These are phyloP conservation scores for Chionomys nivalis DNA, from an alignment of 2,113 vertebrate genomes.

Conservation along the genomic window DNA sequence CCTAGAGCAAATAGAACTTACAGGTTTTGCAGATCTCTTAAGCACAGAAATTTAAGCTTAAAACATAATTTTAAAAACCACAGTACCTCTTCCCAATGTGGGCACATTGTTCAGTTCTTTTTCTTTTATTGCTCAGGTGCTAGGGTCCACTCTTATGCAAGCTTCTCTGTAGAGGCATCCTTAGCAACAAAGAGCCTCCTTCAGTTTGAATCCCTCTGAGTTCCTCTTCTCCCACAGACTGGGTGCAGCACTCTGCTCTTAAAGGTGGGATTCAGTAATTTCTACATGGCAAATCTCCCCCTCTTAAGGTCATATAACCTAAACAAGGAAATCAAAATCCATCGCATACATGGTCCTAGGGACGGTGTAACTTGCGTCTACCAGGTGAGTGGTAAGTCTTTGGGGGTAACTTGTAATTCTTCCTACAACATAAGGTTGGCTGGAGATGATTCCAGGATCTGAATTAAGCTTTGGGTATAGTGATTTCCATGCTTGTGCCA, in stretches of 20 bases:
- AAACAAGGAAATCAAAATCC: background rate
- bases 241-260: background rate
- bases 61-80: background rate
- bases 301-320: background rate
- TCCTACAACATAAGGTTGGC: background rate
- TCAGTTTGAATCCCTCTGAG: background rate
- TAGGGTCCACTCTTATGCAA: too few relatives aligned
- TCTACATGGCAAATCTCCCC: background rate
- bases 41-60: background rate
- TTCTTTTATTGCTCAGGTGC: background rate
- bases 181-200: background rate
- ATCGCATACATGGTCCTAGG: background rate
- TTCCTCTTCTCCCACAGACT: background rate
- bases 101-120: background rate
- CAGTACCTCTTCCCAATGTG: background rate
- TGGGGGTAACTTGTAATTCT: background rate
- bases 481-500: background rate
- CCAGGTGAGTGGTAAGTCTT: fast-evolving
- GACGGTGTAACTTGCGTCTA: too few relatives aligned
- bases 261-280: background rate
- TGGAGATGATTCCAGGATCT: background rate
- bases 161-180: background rate
- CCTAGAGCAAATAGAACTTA: background rate
- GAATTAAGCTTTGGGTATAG: background rate
- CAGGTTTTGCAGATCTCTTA: background rate